A percentile compares a stretch with the other conserved stretches of the same genome.
Conservation (phyloP, 1,140 invertebrate genomes). For the Aphelinus certus region DNA sequence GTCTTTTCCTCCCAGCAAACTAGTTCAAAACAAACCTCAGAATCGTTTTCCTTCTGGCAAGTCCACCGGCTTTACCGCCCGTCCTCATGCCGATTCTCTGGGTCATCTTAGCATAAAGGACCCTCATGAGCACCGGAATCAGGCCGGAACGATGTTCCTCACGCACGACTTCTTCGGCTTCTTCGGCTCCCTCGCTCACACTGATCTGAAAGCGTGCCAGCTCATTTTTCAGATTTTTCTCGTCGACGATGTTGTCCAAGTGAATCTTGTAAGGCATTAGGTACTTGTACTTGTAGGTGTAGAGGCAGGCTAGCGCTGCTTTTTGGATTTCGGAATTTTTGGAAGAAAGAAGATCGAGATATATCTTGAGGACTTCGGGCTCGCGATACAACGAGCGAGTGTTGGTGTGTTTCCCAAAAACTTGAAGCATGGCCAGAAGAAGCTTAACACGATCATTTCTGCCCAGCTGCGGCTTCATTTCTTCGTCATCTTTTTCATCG, state of each 20-base stretch:
- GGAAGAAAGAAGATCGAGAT: slow-evolving; percentile 81
- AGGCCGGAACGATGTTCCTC: slow-evolving; percentile 78
- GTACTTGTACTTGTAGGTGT: slow-evolving; percentile 84
- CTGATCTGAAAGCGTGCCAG: slow-evolving; percentile 82
- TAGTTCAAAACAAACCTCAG: slow-evolving; percentile 60
- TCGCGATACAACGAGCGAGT: slow-evolving; percentile 82
- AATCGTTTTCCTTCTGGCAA: slow-evolving; percentile 77
- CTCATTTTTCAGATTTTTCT: slow-evolving; percentile 88
- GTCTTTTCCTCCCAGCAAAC: too few relatives aligned
- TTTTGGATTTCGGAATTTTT: slow-evolving; percentile 84
- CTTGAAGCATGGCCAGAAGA: slow-evolving; percentile 76
- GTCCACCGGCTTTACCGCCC: slow-evolving; percentile 77
- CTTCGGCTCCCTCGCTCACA: slow-evolving; percentile 69
- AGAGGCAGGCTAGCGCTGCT: slow-evolving; percentile 83
- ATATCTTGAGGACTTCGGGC: slow-evolving; percentile 77
- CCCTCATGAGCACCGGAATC: slow-evolving; percentile 84
- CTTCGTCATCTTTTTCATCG: slow-evolving; percentile 35
- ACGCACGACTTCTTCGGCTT: slow-evolving; percentile 72
- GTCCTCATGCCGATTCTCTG: slow-evolving; percentile 76
- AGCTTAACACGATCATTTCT: slow-evolving; percentile 70
- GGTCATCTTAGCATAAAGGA: slow-evolving; percentile 91
- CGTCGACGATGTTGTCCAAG: slow-evolving; percentile 82
- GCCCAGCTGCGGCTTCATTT: slow-evolving; percentile 48
- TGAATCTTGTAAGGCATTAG: slow-evolving; percentile 81
- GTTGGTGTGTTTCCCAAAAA: slow-evolving; percentile 84